Evolutionary conservation across 2,113 vertebrate species (phyloP).

Genomic region (Ibidorhyncha struthersii): DNA sequence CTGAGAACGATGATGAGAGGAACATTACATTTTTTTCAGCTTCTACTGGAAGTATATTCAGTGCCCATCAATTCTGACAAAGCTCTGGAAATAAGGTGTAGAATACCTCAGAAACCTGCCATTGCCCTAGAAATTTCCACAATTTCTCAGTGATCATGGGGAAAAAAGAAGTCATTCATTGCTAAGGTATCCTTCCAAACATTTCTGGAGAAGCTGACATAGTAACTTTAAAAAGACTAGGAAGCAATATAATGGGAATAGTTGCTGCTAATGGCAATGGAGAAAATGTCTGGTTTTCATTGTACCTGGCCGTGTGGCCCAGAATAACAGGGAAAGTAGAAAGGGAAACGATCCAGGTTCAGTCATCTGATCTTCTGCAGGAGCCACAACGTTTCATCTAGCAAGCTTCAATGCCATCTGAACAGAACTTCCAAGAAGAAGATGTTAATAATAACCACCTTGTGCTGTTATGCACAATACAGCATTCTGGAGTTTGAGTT

Average conservation of each 20-base stretch:
- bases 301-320: not conserved
- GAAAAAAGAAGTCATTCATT: not conserved
- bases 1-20: not conserved
- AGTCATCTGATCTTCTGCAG: not conserved
- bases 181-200: not conserved
- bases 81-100: not conserved
- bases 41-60: not conserved
- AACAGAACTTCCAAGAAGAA: not conserved
- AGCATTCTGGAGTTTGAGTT: not conserved
- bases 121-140: not conserved
- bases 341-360: not conserved
- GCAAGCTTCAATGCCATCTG: not conserved
- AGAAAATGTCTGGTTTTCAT: not conserved
- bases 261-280: not conserved
- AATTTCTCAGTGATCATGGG: not conserved
- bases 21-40: not conserved
- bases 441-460: not conserved
- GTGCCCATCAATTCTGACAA: not conserved
- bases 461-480: not conserved
- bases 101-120: not conserved
- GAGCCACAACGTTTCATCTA: not conserved
- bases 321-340: not conserved
- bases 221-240: not conserved
- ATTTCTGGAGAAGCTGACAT: not conserved
- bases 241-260: not conserved